Percentiles rank a stretch among this genome's conserved stretches.
Evolutionary conservation across 2,113 vertebrate species (phyloP).

Genomic region (Chrysochloris asiatica): DNA sequence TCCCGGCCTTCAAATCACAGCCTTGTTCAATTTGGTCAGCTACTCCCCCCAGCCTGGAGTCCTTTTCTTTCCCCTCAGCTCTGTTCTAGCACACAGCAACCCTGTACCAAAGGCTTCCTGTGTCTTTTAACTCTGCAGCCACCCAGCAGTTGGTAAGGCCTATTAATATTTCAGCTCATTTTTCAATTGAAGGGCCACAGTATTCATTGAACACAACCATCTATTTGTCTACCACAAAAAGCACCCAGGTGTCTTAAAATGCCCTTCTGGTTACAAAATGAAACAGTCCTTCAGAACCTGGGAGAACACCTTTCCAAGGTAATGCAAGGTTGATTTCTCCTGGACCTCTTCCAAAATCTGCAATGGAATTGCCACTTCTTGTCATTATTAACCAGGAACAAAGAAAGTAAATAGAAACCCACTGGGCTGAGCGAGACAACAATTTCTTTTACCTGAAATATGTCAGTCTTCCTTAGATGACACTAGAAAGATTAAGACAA

Average conservation of each 20-base stretch:
- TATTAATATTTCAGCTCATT: conserved; percentile 69
- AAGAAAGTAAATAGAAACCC: not conserved
- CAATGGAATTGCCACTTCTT: not conserved
- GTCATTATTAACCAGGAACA: not conserved
- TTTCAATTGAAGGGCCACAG: conserved; percentile 52
- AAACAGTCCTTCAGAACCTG: conserved; percentile 18
- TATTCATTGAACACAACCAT: conserved; percentile 54
- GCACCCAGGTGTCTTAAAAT: conserved; percentile 55
- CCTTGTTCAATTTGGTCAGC: not conserved
- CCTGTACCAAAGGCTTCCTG: conserved; percentile 48
- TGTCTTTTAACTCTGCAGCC: conserved; percentile 64
- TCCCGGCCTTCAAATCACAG: not conserved
- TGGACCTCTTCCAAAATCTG: not conserved
- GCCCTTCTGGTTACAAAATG: conserved; percentile 25
- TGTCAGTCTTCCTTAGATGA: not conserved
- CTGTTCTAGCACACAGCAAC: conserved; percentile 30
- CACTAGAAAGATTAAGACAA: not conserved
- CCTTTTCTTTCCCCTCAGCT: conserved; percentile 45
- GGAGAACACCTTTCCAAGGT: not conserved
- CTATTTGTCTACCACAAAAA: conserved; percentile 61
- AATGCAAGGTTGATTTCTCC: not conserved
- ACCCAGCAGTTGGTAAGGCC: conserved; percentile 61
- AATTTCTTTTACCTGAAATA: conserved; percentile 44
- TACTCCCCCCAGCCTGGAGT: not conserved
- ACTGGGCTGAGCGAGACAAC: not conserved